Conservation (phyloP, 2,888 invertebrate genomes). For the Teleiodes luculella region DNA sequence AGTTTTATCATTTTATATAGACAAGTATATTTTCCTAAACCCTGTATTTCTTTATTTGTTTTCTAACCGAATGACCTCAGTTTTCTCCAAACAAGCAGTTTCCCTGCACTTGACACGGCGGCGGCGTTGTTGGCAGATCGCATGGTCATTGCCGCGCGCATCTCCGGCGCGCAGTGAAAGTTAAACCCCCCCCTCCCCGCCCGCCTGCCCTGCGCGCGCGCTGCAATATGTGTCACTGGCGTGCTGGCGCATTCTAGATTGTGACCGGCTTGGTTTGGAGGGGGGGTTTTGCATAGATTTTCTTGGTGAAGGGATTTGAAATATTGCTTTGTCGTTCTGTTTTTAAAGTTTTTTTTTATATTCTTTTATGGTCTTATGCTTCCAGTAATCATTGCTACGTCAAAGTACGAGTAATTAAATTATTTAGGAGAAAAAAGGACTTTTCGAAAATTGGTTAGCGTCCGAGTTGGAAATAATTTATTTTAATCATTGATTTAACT, state of each 20-base stretch:
- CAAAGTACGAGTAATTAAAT: too few species aligned
- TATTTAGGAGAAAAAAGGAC: too few species aligned
- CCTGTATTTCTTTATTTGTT: too few species aligned
- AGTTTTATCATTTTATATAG: too few species aligned
- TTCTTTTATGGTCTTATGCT: too few species aligned
- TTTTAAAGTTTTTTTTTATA: not conserved
- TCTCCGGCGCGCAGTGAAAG: constrained; percentile 23
- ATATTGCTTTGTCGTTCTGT: not conserved
- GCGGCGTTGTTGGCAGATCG: constrained; percentile 1
- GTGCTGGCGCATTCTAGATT: constrained; percentile 10
- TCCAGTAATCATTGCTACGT: too few species aligned
- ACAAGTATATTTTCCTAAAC: too few species aligned
- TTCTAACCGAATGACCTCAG: not conserved
- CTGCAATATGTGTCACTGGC: constrained; percentile 13
- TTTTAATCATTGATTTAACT: too few species aligned
- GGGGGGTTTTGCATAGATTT: not conserved
- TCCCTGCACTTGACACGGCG: constrained; percentile 13
- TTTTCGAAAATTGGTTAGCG: too few species aligned
- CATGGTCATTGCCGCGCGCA: constrained; percentile 19
- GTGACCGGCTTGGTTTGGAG: not conserved
- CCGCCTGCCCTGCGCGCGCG: constrained; percentile 4
- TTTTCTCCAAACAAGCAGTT: not conserved
- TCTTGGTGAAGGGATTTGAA: not conserved
- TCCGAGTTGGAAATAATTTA: too few species aligned
- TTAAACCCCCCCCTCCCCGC: constrained; percentile 18